Evolutionary conservation across 2,113 vertebrate genomes (phyloP).

Genomic region (Fulmarus glacialis): DNA sequence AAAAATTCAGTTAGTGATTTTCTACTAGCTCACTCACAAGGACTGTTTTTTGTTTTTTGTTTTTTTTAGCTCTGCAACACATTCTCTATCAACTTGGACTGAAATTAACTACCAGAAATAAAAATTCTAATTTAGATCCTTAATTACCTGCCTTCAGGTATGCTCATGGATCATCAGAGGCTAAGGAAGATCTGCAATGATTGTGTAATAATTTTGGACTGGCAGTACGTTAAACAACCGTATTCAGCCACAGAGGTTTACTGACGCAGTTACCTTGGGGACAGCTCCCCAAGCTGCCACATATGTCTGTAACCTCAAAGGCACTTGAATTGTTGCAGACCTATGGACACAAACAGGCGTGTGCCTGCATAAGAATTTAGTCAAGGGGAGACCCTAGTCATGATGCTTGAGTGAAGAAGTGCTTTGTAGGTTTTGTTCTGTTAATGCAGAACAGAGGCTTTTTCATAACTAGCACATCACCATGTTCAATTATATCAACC

Average conservation of each 20-base stretch:
- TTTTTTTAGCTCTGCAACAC: background rate
- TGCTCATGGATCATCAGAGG: background rate
- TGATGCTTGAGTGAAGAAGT: background rate
- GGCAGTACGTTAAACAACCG: background rate
- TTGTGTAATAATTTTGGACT: background rate
- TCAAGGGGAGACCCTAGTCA: background rate
- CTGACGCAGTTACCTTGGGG: background rate
- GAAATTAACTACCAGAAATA: constrained; percentile 32
- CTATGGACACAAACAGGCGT: background rate
- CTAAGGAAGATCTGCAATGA: background rate
- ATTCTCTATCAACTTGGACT: background rate
- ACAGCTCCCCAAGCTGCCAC: background rate
- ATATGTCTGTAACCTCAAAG: background rate
- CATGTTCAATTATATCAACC: background rate
- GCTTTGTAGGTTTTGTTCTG: background rate
- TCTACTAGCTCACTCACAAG: background rate
- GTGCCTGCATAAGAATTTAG: background rate
- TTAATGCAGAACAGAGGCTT: background rate
- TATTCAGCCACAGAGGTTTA: background rate
- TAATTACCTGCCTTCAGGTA: constrained; percentile 59
- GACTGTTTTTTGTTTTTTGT: background rate
- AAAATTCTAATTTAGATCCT: constrained; percentile 37
- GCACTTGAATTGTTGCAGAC: background rate
- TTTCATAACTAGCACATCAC: fast-evolving
- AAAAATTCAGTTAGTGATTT: background rate